Base-by-base conservation (phyloP, 2,888 invertebrate species). In the Listrodromus nycthemerus region DNA sequence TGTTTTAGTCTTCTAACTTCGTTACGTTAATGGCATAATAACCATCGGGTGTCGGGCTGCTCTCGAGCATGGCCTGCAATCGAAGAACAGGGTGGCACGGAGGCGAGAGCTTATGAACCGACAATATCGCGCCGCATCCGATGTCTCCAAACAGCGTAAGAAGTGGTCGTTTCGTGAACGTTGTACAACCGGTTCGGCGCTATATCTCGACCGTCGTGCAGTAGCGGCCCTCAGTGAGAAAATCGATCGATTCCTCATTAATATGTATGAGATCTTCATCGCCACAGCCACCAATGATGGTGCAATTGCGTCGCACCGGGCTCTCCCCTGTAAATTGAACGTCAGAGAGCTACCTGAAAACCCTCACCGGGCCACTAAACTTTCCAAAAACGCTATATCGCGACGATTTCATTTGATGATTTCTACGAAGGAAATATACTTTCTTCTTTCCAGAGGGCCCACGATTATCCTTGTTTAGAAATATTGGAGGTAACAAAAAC, bases 1-100 rank as follows among this genome's bases (percentile, higher is more conserved):
- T 37, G 61, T 67, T 69, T 78, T 73, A 19, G 66, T 86, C 87
- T 87, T 87, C 88, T 89, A 92, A 92, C 91, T 92, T 92, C 91
- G 91, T 93, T 92, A 92, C 90, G 90, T 90, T 92, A 93, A 93
- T 93, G 91, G 92, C 91, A 92, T 92, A 93, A 93, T 93, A 93
- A 92, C 92, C 91, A 91, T 90, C 90, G 87, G 89, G 88, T 76
- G 75, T 74, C 69, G 78, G 48, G 65, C 50, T 63, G 61, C 27
- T 58, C 37, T 10, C 86, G 88, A 82, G 81, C 66, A 45, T 65
- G 50, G 66, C 58, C 80, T 48, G 66, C 52, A 66, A n/a, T 41
- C n/a, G 66, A 55, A 66, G 50, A 21, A 61, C 55, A 63, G 58
- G 16, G 2, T 10, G 33, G 33, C 3, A 10, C 0, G 19, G 10